A percentile compares a stretch with the other conserved stretches of the same genome.
phyloP scores from a whole-genome alignment of 1,140 invertebrate species.

The Pogonomyrmex californicus region DNA sequence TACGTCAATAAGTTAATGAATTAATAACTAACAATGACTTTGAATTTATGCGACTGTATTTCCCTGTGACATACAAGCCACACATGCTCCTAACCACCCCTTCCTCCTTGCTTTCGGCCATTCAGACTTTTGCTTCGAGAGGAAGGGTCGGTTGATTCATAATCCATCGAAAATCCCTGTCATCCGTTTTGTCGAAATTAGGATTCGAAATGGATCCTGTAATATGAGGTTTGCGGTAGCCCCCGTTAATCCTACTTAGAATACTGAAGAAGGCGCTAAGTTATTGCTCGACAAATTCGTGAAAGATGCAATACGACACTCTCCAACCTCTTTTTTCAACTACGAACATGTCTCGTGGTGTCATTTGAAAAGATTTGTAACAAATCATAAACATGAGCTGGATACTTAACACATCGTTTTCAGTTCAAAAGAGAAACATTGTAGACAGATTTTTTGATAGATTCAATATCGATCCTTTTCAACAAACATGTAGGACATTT shows the following conservation, averaged over 20 bases:
- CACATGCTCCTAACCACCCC: too few relatives aligned
- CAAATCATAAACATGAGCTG: neutral
- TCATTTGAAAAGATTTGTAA: constrained; percentile 28
- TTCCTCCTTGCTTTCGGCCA: neutral
- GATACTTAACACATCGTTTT: neutral
- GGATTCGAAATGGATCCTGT: constrained; percentile 77
- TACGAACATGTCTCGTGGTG: neutral
- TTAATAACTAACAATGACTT: neutral
- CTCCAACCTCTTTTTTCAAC: constrained; percentile 17
- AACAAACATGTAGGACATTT: neutral
- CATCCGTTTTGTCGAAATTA: constrained; percentile 73
- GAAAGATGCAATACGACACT: constrained; percentile 69
- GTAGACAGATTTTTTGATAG: neutral
- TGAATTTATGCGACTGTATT: neutral
- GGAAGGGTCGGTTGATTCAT: constrained; percentile 64
- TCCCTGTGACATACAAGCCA: neutral
- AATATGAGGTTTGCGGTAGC: constrained; percentile 72
- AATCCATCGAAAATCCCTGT: constrained; percentile 69
- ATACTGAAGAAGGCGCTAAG: constrained; percentile 64
- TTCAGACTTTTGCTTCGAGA: constrained; percentile 24
- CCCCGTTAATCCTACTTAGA: constrained; percentile 63
- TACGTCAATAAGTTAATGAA: neutral
- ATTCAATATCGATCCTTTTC: neutral
- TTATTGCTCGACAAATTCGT: constrained; percentile 74
- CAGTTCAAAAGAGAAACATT: neutral